A percentile compares a stretch with the other conserved stretches of the same genome.
Evolutionary conservation across 92 coral and sea anemone species (phyloP).

Genomic region (Palythoa heliodiscus): DNA sequence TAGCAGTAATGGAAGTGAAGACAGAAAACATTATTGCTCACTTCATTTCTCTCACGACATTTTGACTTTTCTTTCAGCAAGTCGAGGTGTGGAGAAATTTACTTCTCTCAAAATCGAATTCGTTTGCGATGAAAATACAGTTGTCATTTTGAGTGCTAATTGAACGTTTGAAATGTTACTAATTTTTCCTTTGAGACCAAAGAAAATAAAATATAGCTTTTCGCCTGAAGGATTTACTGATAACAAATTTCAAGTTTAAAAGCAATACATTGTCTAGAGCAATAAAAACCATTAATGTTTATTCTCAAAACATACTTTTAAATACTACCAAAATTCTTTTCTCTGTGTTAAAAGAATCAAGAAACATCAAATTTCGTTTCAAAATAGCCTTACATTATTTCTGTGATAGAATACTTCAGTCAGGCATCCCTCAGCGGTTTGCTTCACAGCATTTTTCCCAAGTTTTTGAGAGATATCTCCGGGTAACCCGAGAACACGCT

Average conservation of each 20-base stretch:
- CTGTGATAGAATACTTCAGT: background rate
- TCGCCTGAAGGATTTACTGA: background rate
- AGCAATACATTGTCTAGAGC: background rate
- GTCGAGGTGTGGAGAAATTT: background rate
- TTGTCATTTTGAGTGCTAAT: background rate
- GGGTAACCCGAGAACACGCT: slow-evolving; percentile 5
- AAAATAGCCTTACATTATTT: background rate
- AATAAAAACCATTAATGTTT: background rate
- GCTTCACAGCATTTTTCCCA: background rate
- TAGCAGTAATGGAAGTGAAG: background rate
- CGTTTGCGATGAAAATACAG: background rate
- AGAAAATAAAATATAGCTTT: background rate
- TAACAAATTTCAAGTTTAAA: background rate
- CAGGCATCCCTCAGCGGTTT: too few relatives aligned
- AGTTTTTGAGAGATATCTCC: background rate
- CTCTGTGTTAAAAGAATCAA: too few relatives aligned
- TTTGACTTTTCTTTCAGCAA: slow-evolving; percentile 31
- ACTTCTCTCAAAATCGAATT: background rate
- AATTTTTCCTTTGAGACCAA: background rate
- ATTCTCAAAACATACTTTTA: background rate
- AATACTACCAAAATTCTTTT: background rate
- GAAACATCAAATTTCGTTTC: background rate
- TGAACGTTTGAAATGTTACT: background rate
- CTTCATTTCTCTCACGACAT: background rate
- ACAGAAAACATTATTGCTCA: background rate